Base-by-base conservation (phyloP, 2,888 invertebrate species). In the Clusia tigrina region DNA sequence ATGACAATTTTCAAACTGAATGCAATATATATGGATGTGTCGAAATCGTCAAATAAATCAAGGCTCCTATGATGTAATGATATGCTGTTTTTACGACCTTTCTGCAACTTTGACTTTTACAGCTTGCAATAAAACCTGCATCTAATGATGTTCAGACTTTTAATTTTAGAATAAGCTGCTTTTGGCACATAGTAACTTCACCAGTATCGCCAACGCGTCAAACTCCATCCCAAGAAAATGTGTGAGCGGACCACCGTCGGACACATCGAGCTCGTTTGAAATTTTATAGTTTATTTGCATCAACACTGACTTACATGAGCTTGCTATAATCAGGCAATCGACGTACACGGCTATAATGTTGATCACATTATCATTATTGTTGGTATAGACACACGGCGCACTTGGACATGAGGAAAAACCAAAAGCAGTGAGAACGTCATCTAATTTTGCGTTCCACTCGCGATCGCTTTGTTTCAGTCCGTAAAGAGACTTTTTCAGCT, bases 401-500 rank as follows among this genome's bases (percentile, higher is more conserved):
- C 48, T 67, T 9, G 46, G 42, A 53, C 67, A 66, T 12, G 60
- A 17, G 2, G 20, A 54, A 54, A 70, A 71, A 15, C 70, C 70
- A 37, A 67, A 62, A n/a, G n/a, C n/a, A n/a, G n/a, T 65, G 17
- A 70, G 20, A 26, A 59, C 58, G 0, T 23, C 23, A 42, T 70
- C 63, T n/a, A 71, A 37, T 54, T 67, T 69, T 1, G 15, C 22
- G 42, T 71, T 69, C 73, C 73, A 71, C 48, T 67, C 63, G 0
- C 73, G 42, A 10, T 71, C 71, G 0, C 66, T 58, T 38, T 74
- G 70, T 38, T 72, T 73, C 1, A 73, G 56, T 0, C 63, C 69
- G 62, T 75, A 75, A 32, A 73, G 38, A 1, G 70, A 66, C 56
- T 71, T 73, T 2, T 66, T 57, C 6, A 73, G 59, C 38, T 62